Percentiles rank a stretch among this genome's conserved stretches.
Conservation (phyloP, 2,888 invertebrate genomes). For the Parelbella ahira region DNA sequence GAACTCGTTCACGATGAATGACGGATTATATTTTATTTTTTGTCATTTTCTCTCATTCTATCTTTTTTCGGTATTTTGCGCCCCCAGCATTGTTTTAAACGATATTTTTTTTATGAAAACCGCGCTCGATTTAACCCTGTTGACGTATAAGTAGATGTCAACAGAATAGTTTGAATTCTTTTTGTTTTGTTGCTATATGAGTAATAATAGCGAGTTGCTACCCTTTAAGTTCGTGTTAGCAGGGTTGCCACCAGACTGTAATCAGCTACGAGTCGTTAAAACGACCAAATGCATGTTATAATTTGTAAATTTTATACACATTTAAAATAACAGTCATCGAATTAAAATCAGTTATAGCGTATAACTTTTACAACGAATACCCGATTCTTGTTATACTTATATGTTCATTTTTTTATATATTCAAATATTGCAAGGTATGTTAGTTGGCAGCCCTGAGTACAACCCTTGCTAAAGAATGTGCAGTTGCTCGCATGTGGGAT, state of each 20-base stretch:
- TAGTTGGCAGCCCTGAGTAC: conserved; percentile 32
- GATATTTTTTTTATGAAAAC: conserved; percentile 42
- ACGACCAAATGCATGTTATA: too few species aligned
- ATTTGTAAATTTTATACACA: too few species aligned
- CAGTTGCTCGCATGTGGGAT: conserved; percentile 71
- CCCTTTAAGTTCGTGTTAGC: conserved; percentile 53
- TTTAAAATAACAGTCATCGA: too few species aligned
- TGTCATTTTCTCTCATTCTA: conserved; percentile 10
- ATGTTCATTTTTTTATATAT: not conserved
- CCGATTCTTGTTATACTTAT: too few species aligned
- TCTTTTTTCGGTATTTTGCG: conserved; percentile 26
- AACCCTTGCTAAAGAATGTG: conserved; percentile 72
- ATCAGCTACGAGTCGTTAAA: too few species aligned
- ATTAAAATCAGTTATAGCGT: too few species aligned
- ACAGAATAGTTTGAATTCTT: conserved; percentile 49
- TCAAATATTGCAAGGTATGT: not conserved
- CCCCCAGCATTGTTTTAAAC: conserved; percentile 66
- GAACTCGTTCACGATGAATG: conserved; percentile 36
- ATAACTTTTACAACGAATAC: too few species aligned
- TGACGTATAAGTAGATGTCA: conserved; percentile 63
- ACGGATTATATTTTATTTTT: conserved; percentile 21
- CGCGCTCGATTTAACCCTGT: conserved; percentile 34
- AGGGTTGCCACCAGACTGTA: conserved; percentile 11
- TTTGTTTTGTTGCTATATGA: conserved; percentile 48
- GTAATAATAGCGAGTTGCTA: conserved; percentile 65